Conservation (phyloP, 2,113 vertebrate genomes). For the Crotalus tigris region DNA sequence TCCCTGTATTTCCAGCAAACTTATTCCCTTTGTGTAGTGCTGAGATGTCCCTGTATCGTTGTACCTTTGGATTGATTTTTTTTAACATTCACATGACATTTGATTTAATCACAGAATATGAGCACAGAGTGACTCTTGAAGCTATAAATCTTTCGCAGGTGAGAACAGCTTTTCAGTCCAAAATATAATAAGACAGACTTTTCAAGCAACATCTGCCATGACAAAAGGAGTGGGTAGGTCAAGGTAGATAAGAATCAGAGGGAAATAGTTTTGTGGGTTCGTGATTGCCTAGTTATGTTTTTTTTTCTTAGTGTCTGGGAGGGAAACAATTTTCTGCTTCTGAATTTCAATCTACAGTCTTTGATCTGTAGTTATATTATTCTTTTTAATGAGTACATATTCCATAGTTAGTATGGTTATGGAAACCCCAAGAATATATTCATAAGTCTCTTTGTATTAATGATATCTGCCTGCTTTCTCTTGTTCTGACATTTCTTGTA, state of each 20-base stretch:
- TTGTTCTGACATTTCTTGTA: background rate
- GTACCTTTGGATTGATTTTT: slow-evolving; percentile 56
- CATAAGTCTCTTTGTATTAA: background rate
- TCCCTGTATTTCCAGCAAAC: slow-evolving; percentile 51
- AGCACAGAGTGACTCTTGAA: slow-evolving; percentile 42
- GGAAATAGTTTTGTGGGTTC: background rate
- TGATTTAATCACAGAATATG: slow-evolving; percentile 51
- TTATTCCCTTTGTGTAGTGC: slow-evolving; percentile 58
- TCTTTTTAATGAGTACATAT: background rate
- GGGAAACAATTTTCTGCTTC: background rate
- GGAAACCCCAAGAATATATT: background rate
- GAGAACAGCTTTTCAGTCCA: background rate
- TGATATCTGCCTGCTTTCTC: background rate
- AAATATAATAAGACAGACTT: background rate
- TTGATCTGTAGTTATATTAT: background rate
- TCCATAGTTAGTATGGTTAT: background rate
- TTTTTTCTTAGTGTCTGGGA: background rate
- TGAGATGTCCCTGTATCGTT: slow-evolving; percentile 46
- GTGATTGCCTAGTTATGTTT: background rate
- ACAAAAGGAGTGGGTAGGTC: rapidly evolving
- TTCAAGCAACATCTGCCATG: background rate
- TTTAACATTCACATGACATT: slow-evolving; percentile 35
- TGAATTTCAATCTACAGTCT: background rate
- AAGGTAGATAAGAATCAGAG: background rate
- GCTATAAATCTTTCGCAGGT: background rate